Evolutionary conservation across 1,140 invertebrate species (phyloP).

Genomic region (Sminthurinus signatus): DNA sequence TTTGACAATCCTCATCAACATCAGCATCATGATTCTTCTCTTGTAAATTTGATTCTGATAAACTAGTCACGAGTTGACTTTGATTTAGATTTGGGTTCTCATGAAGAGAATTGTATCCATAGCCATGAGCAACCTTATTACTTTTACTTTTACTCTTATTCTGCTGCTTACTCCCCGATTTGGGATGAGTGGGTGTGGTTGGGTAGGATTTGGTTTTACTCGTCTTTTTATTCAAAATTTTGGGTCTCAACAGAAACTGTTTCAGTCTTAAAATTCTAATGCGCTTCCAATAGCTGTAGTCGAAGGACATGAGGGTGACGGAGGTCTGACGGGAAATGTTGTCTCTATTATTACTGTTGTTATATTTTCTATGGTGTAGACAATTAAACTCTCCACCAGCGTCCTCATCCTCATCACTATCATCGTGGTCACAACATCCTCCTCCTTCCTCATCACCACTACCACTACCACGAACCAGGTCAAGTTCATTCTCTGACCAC

Average conservation of each 20-base stretch:
- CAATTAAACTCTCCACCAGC: too few species aligned
- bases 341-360: too few species aligned
- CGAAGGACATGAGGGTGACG: slow-evolving; percentile 38
- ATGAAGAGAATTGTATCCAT: too few species aligned
- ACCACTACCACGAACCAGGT: slow-evolving; percentile 1
- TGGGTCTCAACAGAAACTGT: slow-evolving; percentile 30
- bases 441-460: neutral
- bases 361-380: too few species aligned
- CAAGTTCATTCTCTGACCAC: slow-evolving; percentile 22
- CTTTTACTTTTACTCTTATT: too few species aligned
- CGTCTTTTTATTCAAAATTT: slow-evolving; percentile 1
- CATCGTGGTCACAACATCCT: too few species aligned
- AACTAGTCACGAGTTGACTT: too few species aligned
- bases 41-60: neutral
- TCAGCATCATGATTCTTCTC: neutral
- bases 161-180: too few species aligned
- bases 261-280: slow-evolving; percentile 30
- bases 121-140: too few species aligned
- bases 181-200: slow-evolving; percentile 14
- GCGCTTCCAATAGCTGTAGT: slow-evolving; percentile 33
- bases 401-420: too few species aligned
- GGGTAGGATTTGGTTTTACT: slow-evolving; percentile 25
- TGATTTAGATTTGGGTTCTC: neutral
- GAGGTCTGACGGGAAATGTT: slow-evolving; percentile 37
- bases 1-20: neutral